Base-by-base conservation (phyloP, 2,113 vertebrate species). In the Elachura formosa region DNA sequence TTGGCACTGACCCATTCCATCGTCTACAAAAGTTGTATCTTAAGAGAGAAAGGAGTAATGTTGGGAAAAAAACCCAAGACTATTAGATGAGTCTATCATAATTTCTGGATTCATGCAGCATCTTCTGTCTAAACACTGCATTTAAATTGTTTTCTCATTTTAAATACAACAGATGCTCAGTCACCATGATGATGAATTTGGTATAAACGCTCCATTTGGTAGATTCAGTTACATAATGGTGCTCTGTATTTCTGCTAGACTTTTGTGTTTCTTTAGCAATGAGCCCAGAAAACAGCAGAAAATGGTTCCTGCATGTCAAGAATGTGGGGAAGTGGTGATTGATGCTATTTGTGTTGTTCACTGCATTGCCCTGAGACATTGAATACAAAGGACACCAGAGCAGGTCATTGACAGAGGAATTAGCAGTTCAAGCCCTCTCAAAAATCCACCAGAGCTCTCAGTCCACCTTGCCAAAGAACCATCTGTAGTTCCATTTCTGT, bases 81-180 rank as follows among this genome's bases (percentile, higher is more conserved):
- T 66, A 48, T 78, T 81, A 82, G 34, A 93, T 52, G 71, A 91
- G 74, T 49, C 45, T 66, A 24, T 85, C 83, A 88, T 86, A 0
- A 48, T 83, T 82, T 72, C 82, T 90, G 85, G 45, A 56, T 75
- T 76, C 0, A 0, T 82, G 74, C 41, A 89, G 81, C 66, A 68
- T 87, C 92, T 93, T 96, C 71, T 95, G 84, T 76, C 66, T 94
- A 62, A 95, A 85, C 45, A 46, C 69, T 87, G 48, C 73, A 82
- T 81, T 88, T 71, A 81, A 89, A 90, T 77, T 85, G 81, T 84
- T 92, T 89, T 84, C 58, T 75, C 52, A 38, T 94, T 92, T 89
- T 84, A 92, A 94, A 86, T 90, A 94, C 45, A 90, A 69, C 87
- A 95, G 94, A 94, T 96, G 94, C 74, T 89, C 54, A 82, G 52